phyloP scores from a whole-genome alignment of 2,888 invertebrate species.

The Tetheella fluctuosa region DNA sequence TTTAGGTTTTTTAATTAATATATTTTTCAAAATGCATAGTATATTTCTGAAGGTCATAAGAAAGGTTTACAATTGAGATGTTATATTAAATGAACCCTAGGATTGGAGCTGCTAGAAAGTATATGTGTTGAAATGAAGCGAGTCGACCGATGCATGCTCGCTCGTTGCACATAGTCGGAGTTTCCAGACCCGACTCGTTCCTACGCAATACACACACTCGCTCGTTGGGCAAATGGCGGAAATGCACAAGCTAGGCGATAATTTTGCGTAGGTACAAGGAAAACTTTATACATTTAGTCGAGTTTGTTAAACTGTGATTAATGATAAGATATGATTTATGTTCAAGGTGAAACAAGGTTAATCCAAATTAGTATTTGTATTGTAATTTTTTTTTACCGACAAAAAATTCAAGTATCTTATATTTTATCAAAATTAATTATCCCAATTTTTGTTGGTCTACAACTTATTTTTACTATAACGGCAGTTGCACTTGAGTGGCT shows the following conservation, averaged over 20 bases:
- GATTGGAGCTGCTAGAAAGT: constrained; percentile 4
- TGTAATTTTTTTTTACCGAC: too few species aligned
- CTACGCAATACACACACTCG: constrained; percentile 1
- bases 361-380: too few species aligned
- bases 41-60: background rate
- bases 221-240: constrained; percentile 3
- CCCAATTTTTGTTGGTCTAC: too few species aligned
- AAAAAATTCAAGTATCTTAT: too few species aligned
- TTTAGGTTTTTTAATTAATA: too few species aligned
- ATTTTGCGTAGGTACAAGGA: background rate
- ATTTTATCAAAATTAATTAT: too few species aligned
- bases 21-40: too few species aligned
- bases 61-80: background rate
- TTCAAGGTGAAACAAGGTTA: too few species aligned
- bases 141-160: background rate
- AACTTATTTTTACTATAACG: too few species aligned
- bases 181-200: background rate
- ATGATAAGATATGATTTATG: too few species aligned
- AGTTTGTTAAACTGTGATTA: background rate
- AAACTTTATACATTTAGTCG: background rate
- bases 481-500: too few species aligned
- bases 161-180: background rate
- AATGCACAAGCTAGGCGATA: background rate
- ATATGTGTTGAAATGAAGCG: background rate
- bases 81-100: background rate